Evolutionary conservation across 2,888 invertebrate genomes (phyloP).

Genomic region (Gastrophysa polygoni): DNA sequence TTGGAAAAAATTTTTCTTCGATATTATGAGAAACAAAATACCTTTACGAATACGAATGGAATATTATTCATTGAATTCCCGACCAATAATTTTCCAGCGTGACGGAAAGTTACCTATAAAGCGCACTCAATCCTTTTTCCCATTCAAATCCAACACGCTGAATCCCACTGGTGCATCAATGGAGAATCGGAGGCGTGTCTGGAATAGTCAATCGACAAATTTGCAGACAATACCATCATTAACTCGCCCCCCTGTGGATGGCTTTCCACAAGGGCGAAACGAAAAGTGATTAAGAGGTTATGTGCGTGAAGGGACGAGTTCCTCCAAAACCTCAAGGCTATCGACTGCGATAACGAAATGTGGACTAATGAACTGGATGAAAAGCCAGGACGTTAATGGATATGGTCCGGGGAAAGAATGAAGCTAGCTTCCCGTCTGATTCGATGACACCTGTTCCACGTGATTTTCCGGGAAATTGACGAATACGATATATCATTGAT

Average conservation of each 20-base stretch:
- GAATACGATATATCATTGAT: too few species aligned
- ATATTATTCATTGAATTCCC: too few species aligned
- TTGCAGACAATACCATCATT: constrained; percentile 36
- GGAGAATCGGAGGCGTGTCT: constrained; percentile 24
- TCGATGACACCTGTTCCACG: too few species aligned
- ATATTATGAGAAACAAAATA: too few species aligned
- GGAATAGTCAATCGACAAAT: constrained; percentile 35
- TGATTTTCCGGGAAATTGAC: too few species aligned
- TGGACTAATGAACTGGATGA: not conserved
- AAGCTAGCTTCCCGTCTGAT: too few species aligned
- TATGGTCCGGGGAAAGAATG: too few species aligned
- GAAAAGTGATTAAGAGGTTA: not conserved
- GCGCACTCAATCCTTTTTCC: not conserved
- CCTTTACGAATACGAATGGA: too few species aligned
- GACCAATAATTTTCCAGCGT: too few species aligned
- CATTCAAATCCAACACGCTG: constrained; percentile 27
- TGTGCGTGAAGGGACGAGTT: not conserved
- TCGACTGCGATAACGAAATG: not conserved
- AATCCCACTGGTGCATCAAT: constrained; percentile 25
- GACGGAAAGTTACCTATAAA: too few species aligned
- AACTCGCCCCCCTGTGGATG: constrained; percentile 29
- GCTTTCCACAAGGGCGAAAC: not conserved
- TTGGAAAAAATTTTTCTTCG: too few species aligned
- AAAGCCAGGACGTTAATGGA: too few species aligned
- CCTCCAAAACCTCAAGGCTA: not conserved